Percentiles rank a stretch among this genome's conserved stretches.
phyloP scores from a whole-genome alignment of 2,888 invertebrate species.

The Cerastis rubricosa region DNA sequence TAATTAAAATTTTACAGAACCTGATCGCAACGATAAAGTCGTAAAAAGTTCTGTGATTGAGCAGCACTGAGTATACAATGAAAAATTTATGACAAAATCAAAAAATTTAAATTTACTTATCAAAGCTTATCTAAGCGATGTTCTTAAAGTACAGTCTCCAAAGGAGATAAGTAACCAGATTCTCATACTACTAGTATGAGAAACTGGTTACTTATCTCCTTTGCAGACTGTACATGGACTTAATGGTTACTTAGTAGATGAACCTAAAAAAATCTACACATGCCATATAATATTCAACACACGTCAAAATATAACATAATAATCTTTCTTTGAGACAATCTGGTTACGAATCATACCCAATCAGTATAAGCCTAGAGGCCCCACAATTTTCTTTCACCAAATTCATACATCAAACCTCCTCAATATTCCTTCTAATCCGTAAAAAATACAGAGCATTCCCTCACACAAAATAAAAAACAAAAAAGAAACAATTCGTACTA shows the following conservation, averaged over 20 bases:
- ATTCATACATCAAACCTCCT: slow-evolving; percentile 1
- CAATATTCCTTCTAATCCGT: slow-evolving; percentile 30
- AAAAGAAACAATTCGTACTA: slow-evolving; percentile 34
- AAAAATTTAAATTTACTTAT: background rate
- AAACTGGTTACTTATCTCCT: no score
- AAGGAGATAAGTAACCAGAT: no score
- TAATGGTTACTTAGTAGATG: background rate
- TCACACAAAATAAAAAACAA: slow-evolving; percentile 41
- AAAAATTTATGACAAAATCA: background rate
- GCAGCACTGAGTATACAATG: background rate
- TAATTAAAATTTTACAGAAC: background rate
- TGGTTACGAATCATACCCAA: background rate
- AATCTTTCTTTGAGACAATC: background rate
- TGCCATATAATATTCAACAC: background rate
- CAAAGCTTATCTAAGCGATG: background rate
- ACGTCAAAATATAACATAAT: background rate
- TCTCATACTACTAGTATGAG: no score
- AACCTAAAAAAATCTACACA: background rate
- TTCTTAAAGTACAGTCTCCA: background rate
- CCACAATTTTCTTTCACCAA: background rate
- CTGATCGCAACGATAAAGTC: background rate
- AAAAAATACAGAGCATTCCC: slow-evolving; percentile 32
- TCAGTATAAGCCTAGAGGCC: background rate
- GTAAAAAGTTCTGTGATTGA: background rate
- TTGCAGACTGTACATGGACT: no score